These are phyloP conservation scores for Lasioglossum albipes DNA, from an alignment of 1,140 invertebrate species.

Conservation along the genomic window DNA sequence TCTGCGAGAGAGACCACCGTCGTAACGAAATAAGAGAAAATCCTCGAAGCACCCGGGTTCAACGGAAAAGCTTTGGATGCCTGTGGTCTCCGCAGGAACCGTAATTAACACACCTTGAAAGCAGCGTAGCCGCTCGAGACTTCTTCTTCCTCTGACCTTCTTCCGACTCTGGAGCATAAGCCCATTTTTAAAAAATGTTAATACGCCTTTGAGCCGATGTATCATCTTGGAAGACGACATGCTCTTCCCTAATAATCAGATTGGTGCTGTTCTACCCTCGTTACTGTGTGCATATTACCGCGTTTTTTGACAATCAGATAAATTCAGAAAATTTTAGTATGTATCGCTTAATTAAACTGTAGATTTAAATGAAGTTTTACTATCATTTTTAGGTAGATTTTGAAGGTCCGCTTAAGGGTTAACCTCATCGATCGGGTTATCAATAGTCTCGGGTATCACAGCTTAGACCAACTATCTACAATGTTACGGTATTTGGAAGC, in stretches of 20 bases:
- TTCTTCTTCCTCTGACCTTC: not conserved
- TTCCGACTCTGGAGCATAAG: not conserved
- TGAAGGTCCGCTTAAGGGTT: too few relatives aligned
- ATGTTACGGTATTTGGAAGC: not conserved
- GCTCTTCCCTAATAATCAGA: too few relatives aligned
- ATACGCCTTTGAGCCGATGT: too few relatives aligned
- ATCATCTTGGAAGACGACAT: too few relatives aligned
- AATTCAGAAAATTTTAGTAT: too few relatives aligned
- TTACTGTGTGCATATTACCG: too few relatives aligned
- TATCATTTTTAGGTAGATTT: too few relatives aligned
- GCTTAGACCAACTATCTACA: not conserved
- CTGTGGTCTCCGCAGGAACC: not conserved
- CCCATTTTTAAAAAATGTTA: not conserved
- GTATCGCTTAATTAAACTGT: too few relatives aligned
- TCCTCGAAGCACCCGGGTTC: not conserved
- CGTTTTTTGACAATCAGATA: too few relatives aligned
- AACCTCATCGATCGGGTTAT: too few relatives aligned
- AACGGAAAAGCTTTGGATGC: conserved; percentile 5
- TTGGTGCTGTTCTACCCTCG: too few relatives aligned
- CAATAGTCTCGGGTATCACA: not conserved
- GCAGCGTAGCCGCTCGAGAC: not conserved
- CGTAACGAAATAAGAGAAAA: conserved; percentile 28
- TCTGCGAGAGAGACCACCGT: not conserved
- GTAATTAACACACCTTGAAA: conserved; percentile 31
- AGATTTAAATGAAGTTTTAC: too few relatives aligned